A percentile compares a stretch with the other conserved stretches of the same genome.
Conservation (phyloP, 1,140 invertebrate species). For the Ladona fulva region DNA sequence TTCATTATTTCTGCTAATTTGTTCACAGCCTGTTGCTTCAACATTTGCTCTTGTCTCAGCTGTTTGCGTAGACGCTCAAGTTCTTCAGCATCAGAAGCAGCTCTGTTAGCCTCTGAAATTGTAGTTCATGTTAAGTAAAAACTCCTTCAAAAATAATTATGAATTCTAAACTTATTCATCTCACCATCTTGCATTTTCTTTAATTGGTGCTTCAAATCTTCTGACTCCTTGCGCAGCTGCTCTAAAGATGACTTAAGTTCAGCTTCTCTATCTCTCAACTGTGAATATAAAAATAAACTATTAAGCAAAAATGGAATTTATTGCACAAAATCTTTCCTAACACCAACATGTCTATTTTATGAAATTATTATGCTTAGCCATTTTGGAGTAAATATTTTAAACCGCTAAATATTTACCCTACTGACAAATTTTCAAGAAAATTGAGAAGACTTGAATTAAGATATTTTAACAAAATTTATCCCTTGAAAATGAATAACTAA, state of each 20-base stretch:
- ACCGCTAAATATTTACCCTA: no score
- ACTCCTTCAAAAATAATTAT: not conserved
- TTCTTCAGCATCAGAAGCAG: slow-evolving; percentile 53
- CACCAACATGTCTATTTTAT: no score
- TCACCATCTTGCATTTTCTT: slow-evolving; percentile 46
- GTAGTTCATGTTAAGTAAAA: no score
- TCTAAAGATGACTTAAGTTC: slow-evolving; percentile 55
- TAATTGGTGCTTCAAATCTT: slow-evolving; percentile 50
- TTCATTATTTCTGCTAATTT: slow-evolving; percentile 97
- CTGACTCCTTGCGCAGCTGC: slow-evolving; percentile 55
- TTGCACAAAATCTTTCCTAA: no score
- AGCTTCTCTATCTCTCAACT: slow-evolving; percentile 63
- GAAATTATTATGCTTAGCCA: no score
- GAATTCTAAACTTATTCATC: slow-evolving; percentile 12
- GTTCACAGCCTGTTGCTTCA: slow-evolving; percentile 90
- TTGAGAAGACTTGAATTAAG: no score
- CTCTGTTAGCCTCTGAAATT: not conserved
- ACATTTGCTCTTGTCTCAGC: slow-evolving; percentile 77
- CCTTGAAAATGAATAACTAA: no score
- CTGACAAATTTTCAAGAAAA: no score
- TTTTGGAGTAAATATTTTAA: no score
- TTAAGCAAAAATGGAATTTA: no score
- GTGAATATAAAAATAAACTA: slow-evolving; percentile 15
- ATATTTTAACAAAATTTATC: no score
- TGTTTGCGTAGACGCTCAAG: slow-evolving; percentile 75